Evolutionary conservation across 2,113 vertebrate genomes (phyloP), one percentile per base, ranked within the genome.

Genomic region (Hippocampus mohnikei): DNA sequence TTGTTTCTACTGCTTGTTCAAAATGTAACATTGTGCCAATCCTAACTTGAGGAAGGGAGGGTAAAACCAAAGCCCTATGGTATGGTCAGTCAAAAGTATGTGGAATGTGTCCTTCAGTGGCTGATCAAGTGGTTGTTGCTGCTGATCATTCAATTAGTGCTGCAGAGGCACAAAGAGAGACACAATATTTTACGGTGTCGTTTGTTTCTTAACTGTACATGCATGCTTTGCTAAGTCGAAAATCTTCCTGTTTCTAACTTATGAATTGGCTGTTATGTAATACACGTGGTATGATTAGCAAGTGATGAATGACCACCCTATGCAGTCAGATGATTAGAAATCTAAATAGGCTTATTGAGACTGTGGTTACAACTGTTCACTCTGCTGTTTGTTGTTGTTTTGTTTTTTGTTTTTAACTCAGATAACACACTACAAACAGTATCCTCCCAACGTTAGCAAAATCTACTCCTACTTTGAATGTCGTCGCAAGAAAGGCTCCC

Each of bases 381-480:
- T 5, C 2, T 60, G 16, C 1, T 41, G 2, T 66, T 21, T 59
- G 33, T 37, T 37, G 33, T 37, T 37, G 33, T 37, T 37, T 37
- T 37, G 33, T 37, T 37, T 6, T 37, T 25, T 18, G 11, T 72
- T 46, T 72, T 9, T 63, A 70, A 74, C 76, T 48, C 67, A 93
- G 92, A 89, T 92, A 71, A 92, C 92, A 41, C 92, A 93, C 80
- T 92, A 93, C 85, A 93, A 91, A 66, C 91, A 92, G 78, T 93
- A 93, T 69, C 91, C 92, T 40, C 92, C 91, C 33, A 78, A 90
- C n/a, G 61, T 92, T 80, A 90, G 25, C 78, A 92, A 90, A 71
- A 84, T 93, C 53, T 93, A 93, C 79, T 93, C 92, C 21, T 93
- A 93, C 82, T 93, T 93, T 63, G 92, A 93, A 67, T 93, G 92